Conservation (phyloP, 2,888 invertebrate species). For the Drosophila mettleri region DNA sequence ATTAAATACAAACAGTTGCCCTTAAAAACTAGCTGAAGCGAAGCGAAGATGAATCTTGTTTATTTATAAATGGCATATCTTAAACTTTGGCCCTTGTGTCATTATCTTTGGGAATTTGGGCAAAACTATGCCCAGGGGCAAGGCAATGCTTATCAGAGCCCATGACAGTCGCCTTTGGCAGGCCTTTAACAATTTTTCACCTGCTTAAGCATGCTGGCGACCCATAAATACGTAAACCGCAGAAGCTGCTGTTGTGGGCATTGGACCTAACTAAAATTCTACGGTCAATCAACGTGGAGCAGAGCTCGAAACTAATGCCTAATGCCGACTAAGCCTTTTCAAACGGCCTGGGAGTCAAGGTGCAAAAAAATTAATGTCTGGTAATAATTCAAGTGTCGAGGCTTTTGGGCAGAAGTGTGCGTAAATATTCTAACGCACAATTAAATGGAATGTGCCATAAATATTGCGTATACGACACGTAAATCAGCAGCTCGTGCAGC, state of each 20-base stretch:
- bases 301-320: slow-evolving; percentile 32
- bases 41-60: slow-evolving; percentile 25
- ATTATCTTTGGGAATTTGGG: slow-evolving; percentile 43
- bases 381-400: slow-evolving; percentile 69
- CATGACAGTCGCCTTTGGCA: slow-evolving; percentile 22
- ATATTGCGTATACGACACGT: slow-evolving; percentile 74
- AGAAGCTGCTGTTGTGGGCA: slow-evolving; percentile 21
- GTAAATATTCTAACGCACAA: slow-evolving; percentile 77
- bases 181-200: slow-evolving; percentile 41
- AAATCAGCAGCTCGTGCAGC: slow-evolving; percentile 54
- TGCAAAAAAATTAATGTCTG: slow-evolving; percentile 63
- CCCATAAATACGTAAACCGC: slow-evolving; percentile 49
- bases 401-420: slow-evolving; percentile 42
- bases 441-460: slow-evolving; percentile 78
- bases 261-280: slow-evolving; percentile 39
- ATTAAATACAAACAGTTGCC: slow-evolving; percentile 3
- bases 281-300: slow-evolving; percentile 55
- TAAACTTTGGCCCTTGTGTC: slow-evolving; percentile 31
- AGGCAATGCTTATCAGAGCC: slow-evolving; percentile 42
- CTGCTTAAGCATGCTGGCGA: slow-evolving; percentile 47
- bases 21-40: background rate
- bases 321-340: slow-evolving; percentile 47
- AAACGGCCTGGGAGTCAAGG: background rate
- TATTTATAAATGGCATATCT: slow-evolving; percentile 38
- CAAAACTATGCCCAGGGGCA: slow-evolving; percentile 44